These are phyloP conservation scores for Gonioctena quinquepunctata DNA, from an alignment of 1,140 invertebrate genomes.

Conservation along the genomic window DNA sequence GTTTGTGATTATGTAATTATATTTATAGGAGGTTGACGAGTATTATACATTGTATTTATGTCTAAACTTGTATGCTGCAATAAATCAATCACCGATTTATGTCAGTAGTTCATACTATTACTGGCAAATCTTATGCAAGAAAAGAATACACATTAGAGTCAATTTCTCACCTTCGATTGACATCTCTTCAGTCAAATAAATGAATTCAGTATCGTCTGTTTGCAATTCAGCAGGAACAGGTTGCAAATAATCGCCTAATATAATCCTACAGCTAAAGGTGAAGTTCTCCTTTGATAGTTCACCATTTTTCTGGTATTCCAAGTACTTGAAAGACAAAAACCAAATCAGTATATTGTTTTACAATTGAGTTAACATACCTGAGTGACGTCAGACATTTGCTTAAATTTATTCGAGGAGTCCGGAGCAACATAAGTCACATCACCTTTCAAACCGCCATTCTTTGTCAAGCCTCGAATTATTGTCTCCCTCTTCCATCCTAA, in stretches of 20 bases:
- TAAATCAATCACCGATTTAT: too few relatives aligned
- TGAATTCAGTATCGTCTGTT: slow-evolving; percentile 60
- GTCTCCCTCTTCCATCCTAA: slow-evolving; percentile 86
- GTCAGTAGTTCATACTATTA: too few relatives aligned
- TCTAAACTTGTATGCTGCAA: too few relatives aligned
- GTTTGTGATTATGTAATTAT: too few relatives aligned
- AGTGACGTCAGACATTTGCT: slow-evolving; percentile 73
- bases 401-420: slow-evolving; percentile 75
- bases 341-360: slow-evolving; percentile 6
- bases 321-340: slow-evolving; percentile 64
- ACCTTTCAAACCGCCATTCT: slow-evolving; percentile 78
- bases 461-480: slow-evolving; percentile 80
- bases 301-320: slow-evolving; percentile 74
- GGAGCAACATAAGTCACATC: slow-evolving; percentile 90
- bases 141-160: too few relatives aligned
- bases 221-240: slow-evolving; percentile 62
- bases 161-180: slow-evolving; percentile 59
- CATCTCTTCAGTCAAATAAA: slow-evolving; percentile 66
- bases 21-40: too few relatives aligned
- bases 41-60: too few relatives aligned
- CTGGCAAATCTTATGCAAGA: too few relatives aligned
- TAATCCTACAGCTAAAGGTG: slow-evolving; percentile 84
- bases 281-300: slow-evolving; percentile 86
- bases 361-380: slow-evolving; percentile 61
- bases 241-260: slow-evolving; percentile 89